phyloP scores from a whole-genome alignment of 2,888 invertebrate species.

The Caenorhabditis sp. region DNA sequence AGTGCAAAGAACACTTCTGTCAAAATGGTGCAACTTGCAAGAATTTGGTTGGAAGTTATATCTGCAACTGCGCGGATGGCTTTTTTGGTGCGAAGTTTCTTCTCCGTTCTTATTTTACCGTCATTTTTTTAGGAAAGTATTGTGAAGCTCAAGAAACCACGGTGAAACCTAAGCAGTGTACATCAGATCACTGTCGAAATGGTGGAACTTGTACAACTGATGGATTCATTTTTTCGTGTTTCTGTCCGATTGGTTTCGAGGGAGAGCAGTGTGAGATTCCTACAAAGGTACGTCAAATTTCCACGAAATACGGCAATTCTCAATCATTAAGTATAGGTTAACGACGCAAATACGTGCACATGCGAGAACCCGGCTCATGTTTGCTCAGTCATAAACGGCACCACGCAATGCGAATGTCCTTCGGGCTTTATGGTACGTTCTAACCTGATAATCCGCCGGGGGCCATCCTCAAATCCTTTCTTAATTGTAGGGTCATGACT shows the following conservation, averaged over 20 bases:
- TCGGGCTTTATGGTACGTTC: conserved; percentile 54
- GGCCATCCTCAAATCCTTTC: background rate
- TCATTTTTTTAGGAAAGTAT: conserved; percentile 51
- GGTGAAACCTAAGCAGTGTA: too few species aligned
- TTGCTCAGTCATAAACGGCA: conserved; percentile 55
- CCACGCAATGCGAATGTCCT: conserved; percentile 62
- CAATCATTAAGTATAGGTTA: conserved; percentile 18
- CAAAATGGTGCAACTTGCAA: conserved; percentile 97
- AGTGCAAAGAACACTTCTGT: conserved; percentile 87
- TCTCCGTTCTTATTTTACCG: too few species aligned
- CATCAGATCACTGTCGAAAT: conserved; percentile 35
- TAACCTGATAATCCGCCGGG: conserved; percentile 28
- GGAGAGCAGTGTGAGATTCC: conserved; percentile 38
- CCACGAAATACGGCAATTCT: background rate
- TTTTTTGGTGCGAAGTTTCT: conserved; percentile 75
- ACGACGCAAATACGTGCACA: conserved; percentile 40
- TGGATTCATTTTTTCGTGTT: conserved; percentile 15
- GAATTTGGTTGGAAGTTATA: conserved; percentile 89
- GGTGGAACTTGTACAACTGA: conserved; percentile 24
- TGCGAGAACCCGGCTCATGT: conserved; percentile 63
- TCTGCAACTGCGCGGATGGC: conserved; percentile 65
- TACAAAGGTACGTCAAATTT: conserved; percentile 8
- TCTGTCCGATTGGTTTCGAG: conserved; percentile 37
- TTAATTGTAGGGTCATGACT: conserved; percentile 51
- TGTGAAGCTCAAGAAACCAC: conserved; percentile 62